These are phyloP conservation scores for Pomacea canaliculata DNA, from an alignment of 2,888 invertebrate species.

Conservation along the genomic window DNA sequence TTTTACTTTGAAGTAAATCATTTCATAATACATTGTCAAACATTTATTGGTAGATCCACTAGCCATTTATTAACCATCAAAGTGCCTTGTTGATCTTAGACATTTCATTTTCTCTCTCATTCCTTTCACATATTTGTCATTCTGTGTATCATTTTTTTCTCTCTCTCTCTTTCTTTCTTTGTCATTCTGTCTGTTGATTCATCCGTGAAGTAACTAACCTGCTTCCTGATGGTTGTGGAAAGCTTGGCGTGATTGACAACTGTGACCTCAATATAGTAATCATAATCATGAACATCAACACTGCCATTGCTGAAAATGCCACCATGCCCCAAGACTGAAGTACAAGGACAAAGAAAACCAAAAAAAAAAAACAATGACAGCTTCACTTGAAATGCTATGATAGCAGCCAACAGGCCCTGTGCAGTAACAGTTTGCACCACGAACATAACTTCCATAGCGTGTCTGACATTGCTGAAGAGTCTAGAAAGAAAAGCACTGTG, in stretches of 20 bases:
- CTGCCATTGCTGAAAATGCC: constrained; percentile 36
- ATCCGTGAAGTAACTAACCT: constrained; percentile 30
- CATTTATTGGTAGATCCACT: too few relatives aligned
- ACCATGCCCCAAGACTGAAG: constrained; percentile 17
- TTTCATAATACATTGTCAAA: too few relatives aligned
- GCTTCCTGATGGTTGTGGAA: constrained; percentile 31
- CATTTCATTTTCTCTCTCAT: too few relatives aligned
- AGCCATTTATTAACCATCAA: too few relatives aligned
- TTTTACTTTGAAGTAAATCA: too few relatives aligned
- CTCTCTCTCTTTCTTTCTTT: too few relatives aligned
- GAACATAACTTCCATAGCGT: constrained; percentile 29
- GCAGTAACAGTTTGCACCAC: constrained; percentile 47
- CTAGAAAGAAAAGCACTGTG: constrained; percentile 10
- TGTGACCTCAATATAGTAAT: constrained; percentile 46
- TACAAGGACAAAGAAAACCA: too few relatives aligned
- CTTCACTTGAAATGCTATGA: constrained; percentile 44
- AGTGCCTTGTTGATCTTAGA: too few relatives aligned
- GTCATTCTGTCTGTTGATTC: too few relatives aligned
- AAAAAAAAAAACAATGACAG: too few relatives aligned
- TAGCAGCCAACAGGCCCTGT: constrained; percentile 45
- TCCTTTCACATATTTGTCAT: too few relatives aligned
- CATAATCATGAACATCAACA: constrained; percentile 45
- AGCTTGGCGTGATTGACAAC: constrained; percentile 45
- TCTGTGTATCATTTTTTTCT: too few relatives aligned
- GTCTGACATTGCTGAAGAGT: constrained; percentile 32